These are phyloP conservation scores for Folsomia candida DNA, from an alignment of 2,888 invertebrate species.

Conservation along the genomic window DNA sequence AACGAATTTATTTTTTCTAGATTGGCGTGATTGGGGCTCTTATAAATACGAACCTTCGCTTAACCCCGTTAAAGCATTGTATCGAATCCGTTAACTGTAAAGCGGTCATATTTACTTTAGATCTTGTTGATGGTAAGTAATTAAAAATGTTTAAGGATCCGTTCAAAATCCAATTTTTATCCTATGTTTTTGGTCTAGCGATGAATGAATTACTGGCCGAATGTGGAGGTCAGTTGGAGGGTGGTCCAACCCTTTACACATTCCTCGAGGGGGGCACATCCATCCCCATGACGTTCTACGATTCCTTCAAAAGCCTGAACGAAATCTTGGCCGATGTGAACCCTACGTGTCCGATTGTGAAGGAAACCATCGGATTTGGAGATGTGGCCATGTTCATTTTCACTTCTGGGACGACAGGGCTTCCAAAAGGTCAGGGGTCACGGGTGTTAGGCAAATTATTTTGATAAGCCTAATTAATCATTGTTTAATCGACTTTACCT, in stretches of 20 bases:
- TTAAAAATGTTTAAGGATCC: neutral
- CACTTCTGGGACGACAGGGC: slow-evolving; percentile 92
- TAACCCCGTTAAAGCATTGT: slow-evolving; percentile 80
- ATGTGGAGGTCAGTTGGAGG: neutral
- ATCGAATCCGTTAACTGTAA: slow-evolving; percentile 81
- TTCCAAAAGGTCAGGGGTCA: slow-evolving; percentile 94
- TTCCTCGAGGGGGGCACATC: neutral
- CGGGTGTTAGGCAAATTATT: too few species aligned
- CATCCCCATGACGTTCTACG: neutral
- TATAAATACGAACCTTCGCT: slow-evolving; percentile 87
- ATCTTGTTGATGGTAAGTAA: slow-evolving; percentile 56
- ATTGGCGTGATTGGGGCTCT: slow-evolving; percentile 79
- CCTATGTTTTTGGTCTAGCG: slow-evolving; percentile 7
- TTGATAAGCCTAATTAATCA: too few species aligned
- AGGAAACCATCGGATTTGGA: slow-evolving; percentile 64
- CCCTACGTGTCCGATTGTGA: slow-evolving; percentile 58
- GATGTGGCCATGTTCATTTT: slow-evolving; percentile 89
- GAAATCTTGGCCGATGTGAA: slow-evolving; percentile 60
- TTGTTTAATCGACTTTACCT: too few species aligned
- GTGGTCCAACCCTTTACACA: neutral
- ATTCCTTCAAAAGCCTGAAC: slow-evolving; percentile 61
- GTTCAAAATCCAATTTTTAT: neutral
- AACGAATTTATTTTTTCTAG: slow-evolving; percentile 56
- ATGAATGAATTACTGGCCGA: slow-evolving; percentile 53
- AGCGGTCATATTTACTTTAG: slow-evolving; percentile 75